A percentile compares a stretch with the other conserved stretches of the same genome.
These are phyloP conservation scores for Petrolisthes cinctipes DNA, from an alignment of 2,888 invertebrate genomes.

Conservation along the genomic window DNA sequence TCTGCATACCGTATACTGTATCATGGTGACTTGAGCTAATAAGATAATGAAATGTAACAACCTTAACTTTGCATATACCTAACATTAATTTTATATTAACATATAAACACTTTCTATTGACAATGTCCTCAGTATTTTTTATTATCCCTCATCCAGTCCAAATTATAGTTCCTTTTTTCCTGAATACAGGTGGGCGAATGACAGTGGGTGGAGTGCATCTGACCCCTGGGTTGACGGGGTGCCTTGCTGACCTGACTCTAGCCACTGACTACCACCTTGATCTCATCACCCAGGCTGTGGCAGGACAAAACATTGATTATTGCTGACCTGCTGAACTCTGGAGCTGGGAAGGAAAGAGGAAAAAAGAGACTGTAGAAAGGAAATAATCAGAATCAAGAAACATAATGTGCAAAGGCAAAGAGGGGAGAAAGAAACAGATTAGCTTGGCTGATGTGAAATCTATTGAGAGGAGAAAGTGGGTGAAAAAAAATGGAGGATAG, in stretches of 20 bases:
- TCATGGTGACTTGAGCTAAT: no score
- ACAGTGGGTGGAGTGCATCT: slow-evolving; percentile 35
- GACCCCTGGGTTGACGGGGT: slow-evolving; percentile 79
- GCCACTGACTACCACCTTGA: slow-evolving; percentile 83
- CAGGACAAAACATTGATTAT: slow-evolving; percentile 65
- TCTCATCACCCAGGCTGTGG: slow-evolving; percentile 67
- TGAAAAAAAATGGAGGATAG: neutral
- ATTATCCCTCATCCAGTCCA: no score
- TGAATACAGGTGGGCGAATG: slow-evolving; percentile 80
- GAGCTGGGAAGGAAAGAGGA: slow-evolving; percentile 13
- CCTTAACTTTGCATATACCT: no score
- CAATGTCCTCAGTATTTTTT: no score
- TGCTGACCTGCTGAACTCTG: slow-evolving; percentile 57
- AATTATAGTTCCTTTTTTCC: no score
- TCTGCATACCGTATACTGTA: no score
- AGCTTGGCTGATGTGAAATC: neutral
- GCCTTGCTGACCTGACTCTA: slow-evolving; percentile 85
- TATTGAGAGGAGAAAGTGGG: neutral
- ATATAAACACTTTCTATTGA: no score
- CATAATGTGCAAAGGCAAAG: neutral
- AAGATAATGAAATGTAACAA: no score
- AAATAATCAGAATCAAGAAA: neutral
- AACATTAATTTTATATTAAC: no score
- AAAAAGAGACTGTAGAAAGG: neutral
- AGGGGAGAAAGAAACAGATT: no score